Evolutionary conservation across 1,140 invertebrate species (phyloP).

Genomic region (Phortica variegata): DNA sequence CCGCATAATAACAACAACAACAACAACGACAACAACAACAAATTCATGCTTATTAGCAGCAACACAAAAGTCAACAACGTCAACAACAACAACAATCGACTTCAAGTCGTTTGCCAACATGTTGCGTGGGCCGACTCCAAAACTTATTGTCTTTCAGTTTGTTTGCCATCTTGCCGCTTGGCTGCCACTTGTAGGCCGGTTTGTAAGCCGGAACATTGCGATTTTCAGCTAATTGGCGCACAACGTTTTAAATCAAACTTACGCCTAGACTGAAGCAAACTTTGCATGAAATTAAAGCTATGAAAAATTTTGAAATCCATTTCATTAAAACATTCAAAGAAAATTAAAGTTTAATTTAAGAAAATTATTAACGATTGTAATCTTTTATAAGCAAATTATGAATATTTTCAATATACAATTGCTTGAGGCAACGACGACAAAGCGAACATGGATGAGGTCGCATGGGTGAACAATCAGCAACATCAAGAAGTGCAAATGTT

Average conservation of each 20-base stretch:
- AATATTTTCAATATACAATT: conserved; percentile 47
- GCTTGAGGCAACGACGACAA: conserved; percentile 1
- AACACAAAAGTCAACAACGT: conserved; percentile 7
- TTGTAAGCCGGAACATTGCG: conserved; percentile 11
- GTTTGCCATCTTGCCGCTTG: no score
- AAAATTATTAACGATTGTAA: conserved; percentile 48
- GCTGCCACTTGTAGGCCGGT: conserved; percentile 26
- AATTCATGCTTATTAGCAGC: conserved; percentile 7
- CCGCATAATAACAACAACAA: no score
- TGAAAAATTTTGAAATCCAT: conserved; percentile 44
- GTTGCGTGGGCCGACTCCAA: no score
- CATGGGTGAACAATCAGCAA: no score
- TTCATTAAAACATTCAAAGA: no score
- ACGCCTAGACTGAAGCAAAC: conserved; percentile 46
- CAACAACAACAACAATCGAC: conserved; percentile 30
- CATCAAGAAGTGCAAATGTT: no score
- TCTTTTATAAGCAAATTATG: conserved; percentile 53
- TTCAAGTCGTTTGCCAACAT: no score
- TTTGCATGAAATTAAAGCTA: conserved; percentile 26
- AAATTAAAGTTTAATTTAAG: no score
- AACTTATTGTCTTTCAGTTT: no score
- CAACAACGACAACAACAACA: no score
- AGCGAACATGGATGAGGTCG: neutral
- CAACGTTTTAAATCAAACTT: conserved; percentile 47
- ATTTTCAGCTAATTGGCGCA: conserved; percentile 4